phyloP scores from a whole-genome alignment of 2,797 vertebrate genomes.

The Cheirogaleus major region DNA sequence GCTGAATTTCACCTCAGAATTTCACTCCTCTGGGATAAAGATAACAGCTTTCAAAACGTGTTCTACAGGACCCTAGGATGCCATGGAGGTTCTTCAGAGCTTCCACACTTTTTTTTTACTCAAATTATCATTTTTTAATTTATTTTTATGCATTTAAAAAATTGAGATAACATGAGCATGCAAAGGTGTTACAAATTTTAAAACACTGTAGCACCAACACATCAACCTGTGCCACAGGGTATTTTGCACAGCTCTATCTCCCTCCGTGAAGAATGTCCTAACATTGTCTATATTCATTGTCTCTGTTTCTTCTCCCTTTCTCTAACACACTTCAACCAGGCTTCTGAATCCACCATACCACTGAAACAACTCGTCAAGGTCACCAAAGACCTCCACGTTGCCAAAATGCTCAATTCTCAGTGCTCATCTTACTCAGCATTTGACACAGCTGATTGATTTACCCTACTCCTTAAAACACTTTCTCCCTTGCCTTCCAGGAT shows the following conservation, averaged over 20 bases:
- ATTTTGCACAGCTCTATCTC: not conserved
- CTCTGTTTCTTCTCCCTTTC: not conserved
- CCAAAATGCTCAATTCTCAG: not conserved
- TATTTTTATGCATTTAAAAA: conserved; percentile 38
- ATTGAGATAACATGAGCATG: not conserved
- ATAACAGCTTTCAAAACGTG: conserved; percentile 31
- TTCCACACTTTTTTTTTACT: not conserved
- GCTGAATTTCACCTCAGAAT: conserved; percentile 61
- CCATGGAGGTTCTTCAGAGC: not conserved
- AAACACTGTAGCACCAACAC: not conserved
- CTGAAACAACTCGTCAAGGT: not conserved
- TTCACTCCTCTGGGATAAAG: conserved; percentile 28
- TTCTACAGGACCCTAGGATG: not conserved
- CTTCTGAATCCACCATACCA: not conserved
- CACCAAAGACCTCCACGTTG: not conserved
- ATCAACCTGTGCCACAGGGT: not conserved
- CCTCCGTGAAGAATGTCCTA: not conserved
- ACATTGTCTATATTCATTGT: not conserved
- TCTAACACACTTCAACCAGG: not conserved
- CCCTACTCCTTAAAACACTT: not conserved
- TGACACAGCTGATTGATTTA: not conserved
- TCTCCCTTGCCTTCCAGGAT: not conserved
- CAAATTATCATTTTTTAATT: not conserved
- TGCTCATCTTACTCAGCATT: not conserved
- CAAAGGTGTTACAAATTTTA: conserved; percentile 31